These are phyloP conservation scores for Laothoe populi DNA, from an alignment of 2,888 invertebrate genomes.

Conservation along the genomic window DNA sequence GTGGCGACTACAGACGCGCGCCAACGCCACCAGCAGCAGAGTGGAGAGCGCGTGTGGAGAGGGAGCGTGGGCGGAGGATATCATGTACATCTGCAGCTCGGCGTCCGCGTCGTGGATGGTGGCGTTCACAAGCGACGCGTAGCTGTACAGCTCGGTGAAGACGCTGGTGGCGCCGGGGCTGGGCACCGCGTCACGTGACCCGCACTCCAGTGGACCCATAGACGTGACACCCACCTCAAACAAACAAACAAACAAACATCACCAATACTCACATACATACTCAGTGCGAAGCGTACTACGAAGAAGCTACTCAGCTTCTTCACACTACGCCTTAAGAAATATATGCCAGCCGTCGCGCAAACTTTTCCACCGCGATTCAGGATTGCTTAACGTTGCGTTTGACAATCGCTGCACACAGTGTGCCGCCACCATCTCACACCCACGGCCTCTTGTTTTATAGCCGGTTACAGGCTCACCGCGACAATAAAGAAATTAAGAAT, in stretches of 20 bases:
- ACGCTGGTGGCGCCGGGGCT: slow-evolving; percentile 60
- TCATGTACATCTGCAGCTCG: slow-evolving; percentile 50
- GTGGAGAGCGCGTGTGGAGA: slow-evolving; percentile 22
- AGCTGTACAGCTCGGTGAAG: slow-evolving; percentile 63
- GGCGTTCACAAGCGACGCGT: slow-evolving; percentile 60
- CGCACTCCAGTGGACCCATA: slow-evolving; percentile 68
- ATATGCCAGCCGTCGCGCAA: too few species aligned
- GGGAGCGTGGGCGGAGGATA: slow-evolving; percentile 25
- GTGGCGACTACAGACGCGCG: not conserved
- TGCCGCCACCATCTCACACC: too few species aligned
- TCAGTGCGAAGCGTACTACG: too few species aligned
- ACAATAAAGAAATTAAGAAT: not conserved
- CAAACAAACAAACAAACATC: slow-evolving; percentile 29
- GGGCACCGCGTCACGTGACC: slow-evolving; percentile 32
- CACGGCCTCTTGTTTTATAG: too few species aligned
- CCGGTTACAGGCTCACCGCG: too few species aligned
- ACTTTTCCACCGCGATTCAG: too few species aligned
- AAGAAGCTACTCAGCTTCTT: too few species aligned
- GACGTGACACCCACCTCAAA: slow-evolving; percentile 65
- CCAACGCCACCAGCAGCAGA: slow-evolving; percentile 5
- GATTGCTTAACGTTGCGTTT: too few species aligned
- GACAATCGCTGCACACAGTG: too few species aligned
- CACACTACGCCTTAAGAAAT: too few species aligned
- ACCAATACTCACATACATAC: too few species aligned
- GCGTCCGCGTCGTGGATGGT: slow-evolving; percentile 58